A percentile compares a stretch with the other conserved stretches of the same genome.
These are phyloP conservation scores for Drosophila setosimentum DNA, from an alignment of 2,888 invertebrate genomes.

Conservation along the genomic window DNA sequence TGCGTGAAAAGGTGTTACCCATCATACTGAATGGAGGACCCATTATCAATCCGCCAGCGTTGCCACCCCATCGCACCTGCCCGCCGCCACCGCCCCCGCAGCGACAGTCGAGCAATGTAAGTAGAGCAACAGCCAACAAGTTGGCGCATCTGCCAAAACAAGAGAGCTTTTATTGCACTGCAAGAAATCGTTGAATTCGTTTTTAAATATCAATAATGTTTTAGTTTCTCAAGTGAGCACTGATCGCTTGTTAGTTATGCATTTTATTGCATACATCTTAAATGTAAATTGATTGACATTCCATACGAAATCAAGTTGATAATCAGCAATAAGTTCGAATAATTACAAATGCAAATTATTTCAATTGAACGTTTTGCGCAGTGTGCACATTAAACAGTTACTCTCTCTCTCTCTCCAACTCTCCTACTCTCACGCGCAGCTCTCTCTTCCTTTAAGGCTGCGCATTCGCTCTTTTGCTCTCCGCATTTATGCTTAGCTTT, in stretches of 20 bases:
- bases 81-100: conserved; percentile 85
- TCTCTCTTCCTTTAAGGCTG: conserved; percentile 11
- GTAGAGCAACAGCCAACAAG: conserved; percentile 58
- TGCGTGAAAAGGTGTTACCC: conserved; percentile 75
- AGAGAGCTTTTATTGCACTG: conserved; percentile 20
- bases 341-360: background rate
- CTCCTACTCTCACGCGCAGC: background rate
- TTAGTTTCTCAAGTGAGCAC: background rate
- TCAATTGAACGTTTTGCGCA: conserved; percentile 8
- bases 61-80: conserved; percentile 85
- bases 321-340: background rate
- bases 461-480: conserved; percentile 47
- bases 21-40: conserved; percentile 82
- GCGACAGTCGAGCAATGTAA: conserved; percentile 84
- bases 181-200: conserved; percentile 6
- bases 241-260: background rate
- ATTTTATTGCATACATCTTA: background rate
- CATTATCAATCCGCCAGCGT: conserved; percentile 83
- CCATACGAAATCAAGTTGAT: background rate
- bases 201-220: background rate
- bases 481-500: conserved; percentile 32
- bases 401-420: background rate
- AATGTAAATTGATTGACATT: background rate
- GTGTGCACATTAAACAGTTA: conserved; percentile 21
- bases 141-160: conserved; percentile 51